Conservation (phyloP, 2,888 invertebrate species). For the Acleris holmiana region DNA sequence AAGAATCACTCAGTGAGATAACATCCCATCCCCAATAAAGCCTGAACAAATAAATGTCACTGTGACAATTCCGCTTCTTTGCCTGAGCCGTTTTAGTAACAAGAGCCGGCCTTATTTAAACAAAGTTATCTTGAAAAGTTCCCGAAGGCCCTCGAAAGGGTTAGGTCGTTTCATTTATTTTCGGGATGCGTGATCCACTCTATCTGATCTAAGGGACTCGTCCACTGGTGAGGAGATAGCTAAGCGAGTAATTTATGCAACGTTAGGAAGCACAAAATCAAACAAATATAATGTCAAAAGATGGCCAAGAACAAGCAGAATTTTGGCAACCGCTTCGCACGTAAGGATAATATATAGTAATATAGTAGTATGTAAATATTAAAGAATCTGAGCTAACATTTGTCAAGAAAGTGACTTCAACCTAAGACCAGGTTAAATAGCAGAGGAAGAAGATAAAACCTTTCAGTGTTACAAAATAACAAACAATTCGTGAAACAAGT, state of each 20-base stretch:
- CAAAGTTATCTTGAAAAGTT: slow-evolving; percentile 57
- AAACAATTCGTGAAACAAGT: too few species aligned
- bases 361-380: too few species aligned
- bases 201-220: slow-evolving; percentile 22
- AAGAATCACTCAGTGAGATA: not conserved
- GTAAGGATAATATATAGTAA: too few species aligned
- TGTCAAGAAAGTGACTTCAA: too few species aligned
- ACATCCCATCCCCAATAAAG: not conserved
- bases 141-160: slow-evolving; percentile 51
- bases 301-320: too few species aligned
- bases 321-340: too few species aligned
- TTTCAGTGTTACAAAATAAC: too few species aligned
- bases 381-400: too few species aligned
- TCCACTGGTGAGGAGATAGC: not conserved
- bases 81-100: slow-evolving; percentile 35
- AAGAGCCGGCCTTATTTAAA: slow-evolving; percentile 55
- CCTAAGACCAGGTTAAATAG: too few species aligned
- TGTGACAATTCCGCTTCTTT: slow-evolving; percentile 21
- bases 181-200: slow-evolving; percentile 45
- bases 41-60: slow-evolving; percentile 25
- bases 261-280: too few species aligned
- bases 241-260: not conserved
- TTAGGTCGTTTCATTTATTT: slow-evolving; percentile 55
- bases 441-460: too few species aligned
- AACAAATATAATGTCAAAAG: not conserved